These are phyloP conservation scores for Novumbra hubbsi DNA, from an alignment of 2,797 vertebrate species.

Conservation along the genomic window DNA sequence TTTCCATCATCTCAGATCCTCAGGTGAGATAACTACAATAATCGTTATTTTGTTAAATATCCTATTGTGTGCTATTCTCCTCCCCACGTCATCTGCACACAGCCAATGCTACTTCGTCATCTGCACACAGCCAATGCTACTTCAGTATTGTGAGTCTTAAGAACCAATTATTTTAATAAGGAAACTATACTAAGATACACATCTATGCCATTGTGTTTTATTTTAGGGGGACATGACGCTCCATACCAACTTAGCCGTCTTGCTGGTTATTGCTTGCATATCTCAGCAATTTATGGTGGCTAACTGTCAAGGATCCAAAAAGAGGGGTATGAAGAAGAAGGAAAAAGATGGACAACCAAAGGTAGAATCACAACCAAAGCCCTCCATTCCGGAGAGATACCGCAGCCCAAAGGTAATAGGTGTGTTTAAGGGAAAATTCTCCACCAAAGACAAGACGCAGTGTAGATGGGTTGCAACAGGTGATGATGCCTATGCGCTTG, in stretches of 20 bases:
- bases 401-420: slow-evolving; percentile 23
- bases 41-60: not conserved
- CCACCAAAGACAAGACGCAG: slow-evolving; percentile 71
- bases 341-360: slow-evolving; percentile 51
- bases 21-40: slow-evolving; percentile 1
- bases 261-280: slow-evolving; percentile 71
- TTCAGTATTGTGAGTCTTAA: not conserved
- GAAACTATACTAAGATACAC: not conserved
- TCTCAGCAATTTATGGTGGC: slow-evolving; percentile 63
- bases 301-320: slow-evolving; percentile 50
- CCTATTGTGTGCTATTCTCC: not conserved
- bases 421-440: slow-evolving; percentile 71
- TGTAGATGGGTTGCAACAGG: slow-evolving; percentile 79
- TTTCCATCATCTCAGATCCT: not conserved
- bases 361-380: slow-evolving; percentile 31
- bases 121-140: not conserved
- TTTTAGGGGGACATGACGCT: slow-evolving; percentile 57
- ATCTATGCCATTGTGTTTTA: not conserved
- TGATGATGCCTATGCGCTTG: slow-evolving; percentile 53
- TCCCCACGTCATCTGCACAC: not conserved
- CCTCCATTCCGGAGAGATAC: slow-evolving; percentile 12
- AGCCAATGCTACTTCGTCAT: not conserved
- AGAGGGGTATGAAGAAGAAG: slow-evolving; percentile 30
- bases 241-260: slow-evolving; percentile 60
- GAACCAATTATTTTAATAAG: not conserved